Conservation (phyloP, 2,113 vertebrate species). For the Cygnus atratus region DNA sequence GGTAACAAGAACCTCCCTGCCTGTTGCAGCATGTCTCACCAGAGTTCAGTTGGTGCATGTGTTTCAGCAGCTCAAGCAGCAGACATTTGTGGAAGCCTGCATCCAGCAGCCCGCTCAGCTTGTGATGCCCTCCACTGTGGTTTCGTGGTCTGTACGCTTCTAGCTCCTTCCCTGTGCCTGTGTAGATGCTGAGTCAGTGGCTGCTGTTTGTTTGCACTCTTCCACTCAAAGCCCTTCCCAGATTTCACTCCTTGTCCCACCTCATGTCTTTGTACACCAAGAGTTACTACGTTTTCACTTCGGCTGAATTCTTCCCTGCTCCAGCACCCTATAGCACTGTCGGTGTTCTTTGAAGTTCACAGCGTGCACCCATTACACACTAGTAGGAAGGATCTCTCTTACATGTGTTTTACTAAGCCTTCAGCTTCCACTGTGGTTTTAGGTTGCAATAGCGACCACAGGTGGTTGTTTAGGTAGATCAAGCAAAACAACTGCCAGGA, state of each 20-base stretch:
- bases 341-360: neutral
- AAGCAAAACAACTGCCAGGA: neutral
- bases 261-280: neutral
- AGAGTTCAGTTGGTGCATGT: rapidly evolving
- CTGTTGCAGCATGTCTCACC: neutral
- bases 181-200: rapidly evolving
- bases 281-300: neutral
- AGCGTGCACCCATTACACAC: rapidly evolving
- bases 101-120: rapidly evolving
- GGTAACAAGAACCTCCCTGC: rapidly evolving
- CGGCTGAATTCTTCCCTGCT: neutral
- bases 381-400: neutral
- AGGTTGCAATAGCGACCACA: neutral
- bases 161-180: neutral
- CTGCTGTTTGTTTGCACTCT: neutral
- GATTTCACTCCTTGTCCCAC: rapidly evolving
- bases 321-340: rapidly evolving
- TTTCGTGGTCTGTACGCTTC: rapidly evolving
- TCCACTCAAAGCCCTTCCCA: neutral
- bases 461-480: neutral
- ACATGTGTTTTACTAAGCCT: neutral
- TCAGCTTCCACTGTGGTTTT: neutral
- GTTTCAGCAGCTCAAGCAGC: neutral
- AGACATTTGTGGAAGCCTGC: rapidly evolving
- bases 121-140: rapidly evolving